Evolutionary conservation across 1,140 invertebrate genomes (phyloP), one percentile per base, ranked within the genome.

Genomic region (Drosophila ananassae): DNA sequence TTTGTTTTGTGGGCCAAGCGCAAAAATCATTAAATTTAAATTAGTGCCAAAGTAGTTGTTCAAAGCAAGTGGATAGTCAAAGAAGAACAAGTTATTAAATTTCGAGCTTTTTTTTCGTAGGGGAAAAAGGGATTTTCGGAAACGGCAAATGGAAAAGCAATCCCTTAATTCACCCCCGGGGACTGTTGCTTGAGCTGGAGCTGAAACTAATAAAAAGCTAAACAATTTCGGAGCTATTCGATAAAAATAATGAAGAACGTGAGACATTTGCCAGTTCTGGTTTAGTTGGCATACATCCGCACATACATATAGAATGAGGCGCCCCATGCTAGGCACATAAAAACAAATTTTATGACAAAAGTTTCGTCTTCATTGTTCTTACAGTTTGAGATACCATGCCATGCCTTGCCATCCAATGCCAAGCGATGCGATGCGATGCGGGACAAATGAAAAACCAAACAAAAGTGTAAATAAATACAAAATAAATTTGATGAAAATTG

Each of bases 401-500:
- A 44, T 17, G 10, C 9, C 34, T 0, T 17, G 32, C 32, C 24
- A n/a, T 13, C 28, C 12, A 2, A 44, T 3, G 10, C 8, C 25
- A 37, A n/a, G 34, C 34, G 2, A 37, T 34, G 32, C 21, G 6
- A 12, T 25, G 8, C 39, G 12, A 8, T 44, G 21, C 46, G 46
- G 56, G 41, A 44, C 55, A 57, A 62, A 73, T 66, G 60, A 61
- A 69, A 77, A 77, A 67, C 73, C 64, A 77, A 77, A 81, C 64
- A 77, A 39, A 77, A 81, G 69, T 82, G 74, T 82, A 82, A 82
- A 78, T 82, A 83, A 83, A 78, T 82, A 73, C 74, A 71, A 74
- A 82, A 83, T 82, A 82, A 82, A 82, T 82, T 82, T 82, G 79
- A 78, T 73, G 73, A 80, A 80, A 80, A 80, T 81, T 80, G 78